phyloP scores from a whole-genome alignment of 2,113 vertebrate genomes.

The Phasianus colchicus region DNA sequence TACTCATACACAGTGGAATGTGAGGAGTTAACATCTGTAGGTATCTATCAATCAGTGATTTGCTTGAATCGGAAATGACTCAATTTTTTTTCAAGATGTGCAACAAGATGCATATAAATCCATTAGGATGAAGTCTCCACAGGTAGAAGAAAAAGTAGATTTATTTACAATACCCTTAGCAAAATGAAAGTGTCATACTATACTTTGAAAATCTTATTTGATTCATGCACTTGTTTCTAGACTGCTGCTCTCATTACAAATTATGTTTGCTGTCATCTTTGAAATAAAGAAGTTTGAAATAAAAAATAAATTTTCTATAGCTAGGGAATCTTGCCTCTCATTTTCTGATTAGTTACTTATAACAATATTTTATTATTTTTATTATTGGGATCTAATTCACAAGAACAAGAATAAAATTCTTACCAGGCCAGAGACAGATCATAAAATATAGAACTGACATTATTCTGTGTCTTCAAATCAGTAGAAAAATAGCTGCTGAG shows the following conservation, averaged over 20 bases:
- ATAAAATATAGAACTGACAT: constrained; percentile 18
- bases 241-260: constrained; percentile 6
- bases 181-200: not conserved
- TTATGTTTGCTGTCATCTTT: constrained; percentile 2
- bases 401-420: constrained; percentile 26
- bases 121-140: not conserved
- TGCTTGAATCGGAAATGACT: not conserved
- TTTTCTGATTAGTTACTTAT: constrained; percentile 26
- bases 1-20: not conserved
- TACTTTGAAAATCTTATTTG: not conserved
- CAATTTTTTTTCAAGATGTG: not conserved
- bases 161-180: not conserved
- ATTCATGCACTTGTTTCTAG: not conserved
- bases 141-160: not conserved
- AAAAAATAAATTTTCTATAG: constrained; percentile 14
- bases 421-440: not conserved
- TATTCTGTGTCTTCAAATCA: constrained; percentile 26
- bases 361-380: constrained; percentile 49
- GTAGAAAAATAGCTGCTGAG: constrained; percentile 34
- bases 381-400: constrained; percentile 16
- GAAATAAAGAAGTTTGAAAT: constrained; percentile 53
- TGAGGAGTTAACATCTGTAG: not conserved
- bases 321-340: not conserved
- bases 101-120: not conserved
- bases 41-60: not conserved